A percentile compares a stretch with the other conserved stretches of the same genome.
These are phyloP conservation scores for Bathynomus jamesi DNA, from an alignment of 1,140 invertebrate genomes.

Conservation along the genomic window DNA sequence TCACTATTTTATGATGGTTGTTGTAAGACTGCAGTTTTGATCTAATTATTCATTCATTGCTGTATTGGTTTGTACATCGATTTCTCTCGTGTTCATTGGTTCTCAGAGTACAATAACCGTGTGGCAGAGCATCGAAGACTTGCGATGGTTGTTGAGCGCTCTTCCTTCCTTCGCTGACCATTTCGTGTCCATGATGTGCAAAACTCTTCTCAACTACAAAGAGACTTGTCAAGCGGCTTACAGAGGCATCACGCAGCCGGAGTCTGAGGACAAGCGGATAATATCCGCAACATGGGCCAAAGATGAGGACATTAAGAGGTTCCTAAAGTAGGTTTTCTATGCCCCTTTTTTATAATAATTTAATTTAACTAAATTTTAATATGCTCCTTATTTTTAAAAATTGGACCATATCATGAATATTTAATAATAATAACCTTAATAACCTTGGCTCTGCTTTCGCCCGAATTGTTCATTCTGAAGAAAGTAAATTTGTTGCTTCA, in stretches of 20 bases:
- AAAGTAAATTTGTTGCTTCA: too few species aligned
- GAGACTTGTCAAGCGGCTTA: conserved; percentile 69
- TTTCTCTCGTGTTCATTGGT: too few species aligned
- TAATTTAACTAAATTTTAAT: too few species aligned
- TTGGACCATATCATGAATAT: too few species aligned
- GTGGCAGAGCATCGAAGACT: conserved; percentile 59
- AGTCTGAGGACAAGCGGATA: conserved; percentile 66
- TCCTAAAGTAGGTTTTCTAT: conserved; percentile 57
- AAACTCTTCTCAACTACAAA: conserved; percentile 60
- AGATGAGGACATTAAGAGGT: conserved; percentile 87
- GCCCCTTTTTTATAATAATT: too few species aligned
- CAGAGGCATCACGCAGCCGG: conserved; percentile 66
- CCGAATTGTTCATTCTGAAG: too few species aligned
- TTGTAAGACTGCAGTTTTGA: not conserved
- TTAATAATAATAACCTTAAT: too few species aligned
- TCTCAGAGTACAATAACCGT: conserved; percentile 63
- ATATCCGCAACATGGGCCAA: conserved; percentile 85
- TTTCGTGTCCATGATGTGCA: conserved; percentile 60
- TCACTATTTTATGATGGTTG: too few species aligned
- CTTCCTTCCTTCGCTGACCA: conserved; percentile 62
- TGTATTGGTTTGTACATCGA: too few species aligned
- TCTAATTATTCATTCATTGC: not conserved
- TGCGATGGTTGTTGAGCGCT: conserved; percentile 59
- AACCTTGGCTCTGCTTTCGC: too few species aligned
- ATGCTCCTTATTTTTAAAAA: too few species aligned